Conservation (phyloP, 2,888 invertebrate species). For the Tethea ocularis region DNA sequence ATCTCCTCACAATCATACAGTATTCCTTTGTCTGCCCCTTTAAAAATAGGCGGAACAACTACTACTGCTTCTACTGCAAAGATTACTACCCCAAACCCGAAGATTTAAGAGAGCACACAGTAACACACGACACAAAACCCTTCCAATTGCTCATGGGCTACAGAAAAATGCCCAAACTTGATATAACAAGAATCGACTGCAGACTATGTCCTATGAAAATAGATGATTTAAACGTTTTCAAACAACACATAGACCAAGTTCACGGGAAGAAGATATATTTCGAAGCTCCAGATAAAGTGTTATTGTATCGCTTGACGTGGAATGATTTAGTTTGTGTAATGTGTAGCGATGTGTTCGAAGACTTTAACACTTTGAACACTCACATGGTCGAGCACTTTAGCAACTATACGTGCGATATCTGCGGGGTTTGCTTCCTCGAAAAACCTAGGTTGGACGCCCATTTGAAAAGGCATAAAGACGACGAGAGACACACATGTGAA, state of each 20-base stretch:
- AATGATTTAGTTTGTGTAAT: constrained; percentile 73
- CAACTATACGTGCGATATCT: constrained; percentile 73
- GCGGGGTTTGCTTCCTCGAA: constrained; percentile 77
- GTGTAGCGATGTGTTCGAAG: constrained; percentile 73
- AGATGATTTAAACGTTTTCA: constrained; percentile 62
- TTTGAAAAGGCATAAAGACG: constrained; percentile 72
- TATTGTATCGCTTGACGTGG: constrained; percentile 68
- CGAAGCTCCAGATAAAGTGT: constrained; percentile 72
- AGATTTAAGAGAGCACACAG: constrained; percentile 70
- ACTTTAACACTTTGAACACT: constrained; percentile 70
- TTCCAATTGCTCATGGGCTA: constrained; percentile 74
- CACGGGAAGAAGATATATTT: constrained; percentile 75
- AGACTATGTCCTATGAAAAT: constrained; percentile 65
- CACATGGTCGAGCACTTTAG: constrained; percentile 78
- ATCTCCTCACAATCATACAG: constrained; percentile 70
- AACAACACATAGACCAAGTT: constrained; percentile 65
- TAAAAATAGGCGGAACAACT: constrained; percentile 73
- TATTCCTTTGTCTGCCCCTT: constrained; percentile 76
- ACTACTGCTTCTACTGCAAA: constrained; percentile 77
- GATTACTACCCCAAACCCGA: constrained; percentile 76
- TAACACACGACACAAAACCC: constrained; percentile 70
- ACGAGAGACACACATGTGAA: constrained; percentile 80
- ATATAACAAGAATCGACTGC: constrained; percentile 74
- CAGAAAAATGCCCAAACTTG: constrained; percentile 75
- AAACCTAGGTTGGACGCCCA: constrained; percentile 77